These are phyloP conservation scores for Odontomyia ornata DNA, from an alignment of 2,888 invertebrate genomes.

Conservation along the genomic window DNA sequence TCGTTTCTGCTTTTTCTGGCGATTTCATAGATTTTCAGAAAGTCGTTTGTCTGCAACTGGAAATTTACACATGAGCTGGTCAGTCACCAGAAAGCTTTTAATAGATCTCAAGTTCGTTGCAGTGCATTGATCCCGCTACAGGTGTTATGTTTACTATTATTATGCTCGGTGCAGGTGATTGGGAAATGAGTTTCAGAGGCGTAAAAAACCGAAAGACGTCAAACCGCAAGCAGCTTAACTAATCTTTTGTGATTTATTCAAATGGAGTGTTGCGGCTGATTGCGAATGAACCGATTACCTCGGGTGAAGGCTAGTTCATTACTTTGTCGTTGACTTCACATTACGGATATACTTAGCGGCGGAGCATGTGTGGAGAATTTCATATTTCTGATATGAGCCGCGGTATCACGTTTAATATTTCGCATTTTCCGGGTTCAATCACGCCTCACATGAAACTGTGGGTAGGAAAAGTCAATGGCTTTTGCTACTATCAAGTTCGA, in stretches of 20 bases:
- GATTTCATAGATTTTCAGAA: background rate
- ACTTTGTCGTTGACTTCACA: conserved; percentile 6
- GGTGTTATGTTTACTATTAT: conserved; percentile 33
- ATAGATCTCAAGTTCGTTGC: conserved; percentile 45
- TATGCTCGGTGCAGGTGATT: conserved; percentile 33
- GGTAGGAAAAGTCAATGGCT: no score
- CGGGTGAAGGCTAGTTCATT: conserved; percentile 31
- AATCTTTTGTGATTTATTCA: conserved; percentile 40
- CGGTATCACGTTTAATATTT: no score
- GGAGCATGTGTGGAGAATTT: background rate
- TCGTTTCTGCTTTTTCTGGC: background rate
- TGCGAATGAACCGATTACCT: conserved; percentile 29
- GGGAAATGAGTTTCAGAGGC: conserved; percentile 39
- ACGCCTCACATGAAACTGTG: no score
- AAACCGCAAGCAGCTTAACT: conserved; percentile 20
- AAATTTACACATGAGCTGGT: conserved; percentile 4
- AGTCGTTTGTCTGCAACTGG: background rate
- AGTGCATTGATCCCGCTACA: conserved; percentile 43
- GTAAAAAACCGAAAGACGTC: conserved; percentile 12
- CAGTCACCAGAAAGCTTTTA: conserved; percentile 31
- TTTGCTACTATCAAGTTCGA: no score
- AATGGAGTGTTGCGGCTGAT: conserved; percentile 26
- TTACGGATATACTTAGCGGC: background rate
- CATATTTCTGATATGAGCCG: no score
- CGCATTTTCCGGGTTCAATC: no score